Evolutionary conservation across 1,140 invertebrate genomes (phyloP).

Genomic region (Euura saliciscinereae): DNA sequence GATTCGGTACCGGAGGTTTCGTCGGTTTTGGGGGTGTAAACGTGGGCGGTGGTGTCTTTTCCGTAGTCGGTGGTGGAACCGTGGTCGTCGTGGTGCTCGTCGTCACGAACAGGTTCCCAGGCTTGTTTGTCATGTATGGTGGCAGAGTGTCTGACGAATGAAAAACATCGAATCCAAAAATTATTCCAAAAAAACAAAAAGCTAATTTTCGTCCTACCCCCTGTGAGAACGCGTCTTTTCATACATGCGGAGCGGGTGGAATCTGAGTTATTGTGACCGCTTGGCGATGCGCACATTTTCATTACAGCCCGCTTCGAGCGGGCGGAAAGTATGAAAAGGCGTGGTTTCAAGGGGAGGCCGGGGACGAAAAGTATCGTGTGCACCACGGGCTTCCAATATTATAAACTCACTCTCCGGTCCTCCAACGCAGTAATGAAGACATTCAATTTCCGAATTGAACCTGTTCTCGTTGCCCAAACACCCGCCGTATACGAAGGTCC

Average conservation of each 20-base stretch:
- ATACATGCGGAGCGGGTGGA: no score
- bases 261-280: no score
- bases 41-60: conserved; percentile 50
- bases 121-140: conserved; percentile 55
- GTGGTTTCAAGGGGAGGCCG: not conserved
- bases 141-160: conserved; percentile 56
- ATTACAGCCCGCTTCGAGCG: no score
- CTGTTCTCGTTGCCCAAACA: conserved; percentile 80
- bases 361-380: not conserved
- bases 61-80: conserved; percentile 52
- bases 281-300: no score
- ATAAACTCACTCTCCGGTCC: conserved; percentile 58
- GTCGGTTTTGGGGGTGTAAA: conserved; percentile 54
- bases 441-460: conserved; percentile 76
- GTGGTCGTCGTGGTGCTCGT: conserved; percentile 55
- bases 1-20: conserved; percentile 69
- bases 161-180: conserved; percentile 1
- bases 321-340: no score
- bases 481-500: conserved; percentile 77
- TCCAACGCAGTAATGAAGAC: conserved; percentile 68
- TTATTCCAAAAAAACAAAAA: no score
- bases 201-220: no score
- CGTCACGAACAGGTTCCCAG: conserved; percentile 51
- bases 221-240: no score
- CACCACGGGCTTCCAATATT: conserved; percentile 6